Evolutionary conservation across 2,797 vertebrate species (phyloP).

Genomic region (Sebastes oblongus): DNA sequence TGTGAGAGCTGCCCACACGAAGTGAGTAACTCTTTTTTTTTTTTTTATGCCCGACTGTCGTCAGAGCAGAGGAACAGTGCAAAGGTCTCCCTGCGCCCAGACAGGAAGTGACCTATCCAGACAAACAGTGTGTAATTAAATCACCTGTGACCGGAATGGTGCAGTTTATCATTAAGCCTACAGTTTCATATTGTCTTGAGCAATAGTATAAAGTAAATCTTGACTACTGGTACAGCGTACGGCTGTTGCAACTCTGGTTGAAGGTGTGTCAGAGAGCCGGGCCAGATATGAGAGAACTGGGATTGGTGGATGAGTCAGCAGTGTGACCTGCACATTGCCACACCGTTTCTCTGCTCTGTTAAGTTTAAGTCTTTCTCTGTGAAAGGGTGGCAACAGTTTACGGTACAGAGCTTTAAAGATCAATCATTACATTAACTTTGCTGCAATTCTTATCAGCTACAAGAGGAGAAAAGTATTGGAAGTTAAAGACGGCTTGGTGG

Average conservation of each 20-base stretch:
- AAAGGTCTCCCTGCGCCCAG: conserved; percentile 23
- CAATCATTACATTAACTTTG: neutral
- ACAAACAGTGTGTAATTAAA: conserved; percentile 54
- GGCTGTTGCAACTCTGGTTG: neutral
- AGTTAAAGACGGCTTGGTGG: neutral
- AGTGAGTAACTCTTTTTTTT: conserved; percentile 73
- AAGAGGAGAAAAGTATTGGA: neutral
- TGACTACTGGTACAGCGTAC: neutral
- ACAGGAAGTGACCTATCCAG: conserved; percentile 54
- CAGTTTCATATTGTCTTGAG: conserved; percentile 2
- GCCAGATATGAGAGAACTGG: conserved; percentile 35
- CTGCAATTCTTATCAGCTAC: neutral
- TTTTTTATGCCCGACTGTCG: neutral
- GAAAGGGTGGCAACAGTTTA: conserved; percentile 1
- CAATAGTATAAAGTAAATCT: neutral
- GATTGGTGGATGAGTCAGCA: conserved; percentile 71
- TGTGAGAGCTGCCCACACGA: conserved; percentile 87
- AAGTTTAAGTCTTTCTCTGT: conserved; percentile 28
- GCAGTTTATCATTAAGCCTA: conserved; percentile 11
- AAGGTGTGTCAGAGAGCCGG: conserved; percentile 31
- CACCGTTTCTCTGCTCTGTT: conserved; percentile 27
- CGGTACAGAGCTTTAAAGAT: neutral
- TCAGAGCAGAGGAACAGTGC: conserved; percentile 17
- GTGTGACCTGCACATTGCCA: conserved; percentile 46
- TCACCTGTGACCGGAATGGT: neutral